Base-by-base conservation (phyloP, 2,888 invertebrate genomes). In the Stenolophus ochropezus region DNA sequence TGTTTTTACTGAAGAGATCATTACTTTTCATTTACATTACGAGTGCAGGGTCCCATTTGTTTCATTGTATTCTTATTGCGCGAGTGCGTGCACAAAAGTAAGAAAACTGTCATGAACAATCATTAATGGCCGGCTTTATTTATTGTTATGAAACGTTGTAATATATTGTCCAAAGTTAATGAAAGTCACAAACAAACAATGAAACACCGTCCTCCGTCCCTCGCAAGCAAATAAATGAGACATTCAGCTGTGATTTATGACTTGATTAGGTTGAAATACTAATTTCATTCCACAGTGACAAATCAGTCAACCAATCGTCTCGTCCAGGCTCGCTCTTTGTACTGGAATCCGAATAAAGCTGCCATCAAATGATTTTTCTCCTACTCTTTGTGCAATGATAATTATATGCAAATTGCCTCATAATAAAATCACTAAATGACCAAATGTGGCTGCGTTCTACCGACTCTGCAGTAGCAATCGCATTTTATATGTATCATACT, bases 291-390 rank as follows among this genome's bases (percentile, higher is more conserved):
- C 16, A 75, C 20, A 58, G 53, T 76, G 76, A 76, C 76, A 76
- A 58, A 76, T 53, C 76, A 76, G 73, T 69, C 65, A 69, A 69
- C 65, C 61, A 69, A 69, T 69, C 65, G 33, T 33, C 65, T 69
- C 18, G 14, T 14, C 16, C 51, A 16, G 51, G n/a, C n/a, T 56
- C 65, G 16, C 8, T 49, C 73, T 73, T 73, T 73, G 73, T 73
- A 21, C 23, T 18, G 73, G 73, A 73, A 73, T 73, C 49, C 73
- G 23, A 73, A 73, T 73, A 61, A 77, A 76, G 33, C 61, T 3
- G 53, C 61, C 53, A 61, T 77, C 61, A 61, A 77, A 77, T 77
- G 77, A 58, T 77, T 77, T 77, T 77, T 61, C 53, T 77, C n/a
- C 8, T 58, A 23, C 58, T 61, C 76, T 58, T 61, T 77, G 61